Evolutionary conservation across 2,113 vertebrate genomes (phyloP), one percentile per base, ranked within the genome.

Genomic region (Oryctolagus cuniculus): DNA sequence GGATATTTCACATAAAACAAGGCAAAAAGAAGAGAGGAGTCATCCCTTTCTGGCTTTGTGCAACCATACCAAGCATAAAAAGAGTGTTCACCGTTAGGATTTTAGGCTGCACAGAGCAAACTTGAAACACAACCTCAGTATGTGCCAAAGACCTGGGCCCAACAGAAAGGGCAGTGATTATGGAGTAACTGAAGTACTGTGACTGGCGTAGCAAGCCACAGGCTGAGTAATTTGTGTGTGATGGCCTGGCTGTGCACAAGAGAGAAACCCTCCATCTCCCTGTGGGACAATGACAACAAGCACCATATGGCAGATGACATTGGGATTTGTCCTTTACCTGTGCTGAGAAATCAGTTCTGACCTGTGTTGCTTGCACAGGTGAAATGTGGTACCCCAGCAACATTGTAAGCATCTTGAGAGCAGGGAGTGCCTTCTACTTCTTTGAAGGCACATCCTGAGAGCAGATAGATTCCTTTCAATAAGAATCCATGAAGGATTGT

Each of bases 301-400:
- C 53, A 63, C 75, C 90, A 63, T 73, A 55, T 66, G 70, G 86
- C 34, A 79, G 75, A 80, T 87, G 72, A 83, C 21, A 10, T 38
- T 89, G 89, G 61, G 64, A 74, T 80, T 87, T 95, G 64, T 78
- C 53, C 61, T 95, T 91, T 80, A 63, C 13, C 66, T 91, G 6
- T 72, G 91, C 58, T 87, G 79, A 94, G 87, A 67, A 96, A 95
- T 84, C 15, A 88, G 27, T 15, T 73, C 7, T n/a, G 64, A 73
- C 38, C 29, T 66, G 12, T 31, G 21, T 75, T 21, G n/a, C 38
- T 34, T 88, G 74, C n/a, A 6, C 17, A 31, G 6, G 25, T 81
- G 31, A 31, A 12, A 69, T 3, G 2, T 38, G 4, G 17, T 38
- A 1, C 44, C 63, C 44, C 25, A 34, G 44, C 27, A 64, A 77